A percentile compares a stretch with the other conserved stretches of the same genome.
Evolutionary conservation across 2,113 vertebrate species (phyloP).

Genomic region (Vimba vimba): DNA sequence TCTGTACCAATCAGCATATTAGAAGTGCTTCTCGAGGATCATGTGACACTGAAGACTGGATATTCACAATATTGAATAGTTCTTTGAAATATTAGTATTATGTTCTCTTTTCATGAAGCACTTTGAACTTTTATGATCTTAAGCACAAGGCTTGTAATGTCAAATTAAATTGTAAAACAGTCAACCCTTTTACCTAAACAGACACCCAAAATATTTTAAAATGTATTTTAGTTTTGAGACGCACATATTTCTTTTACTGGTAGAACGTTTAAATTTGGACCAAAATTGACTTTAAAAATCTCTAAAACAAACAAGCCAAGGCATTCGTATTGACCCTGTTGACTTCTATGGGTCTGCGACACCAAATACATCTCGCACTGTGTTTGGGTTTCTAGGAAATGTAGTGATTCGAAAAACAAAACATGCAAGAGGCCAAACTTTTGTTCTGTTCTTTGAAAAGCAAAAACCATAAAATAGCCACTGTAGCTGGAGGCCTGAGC

Average conservation of each 20-base stretch:
- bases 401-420: constrained; percentile 25
- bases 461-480: constrained; percentile 24
- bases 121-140: too few relatives aligned
- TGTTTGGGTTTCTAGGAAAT: constrained; percentile 29
- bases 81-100: too few relatives aligned
- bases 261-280: background rate
- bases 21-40: too few relatives aligned
- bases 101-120: too few relatives aligned
- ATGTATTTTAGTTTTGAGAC: background rate
- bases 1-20: too few relatives aligned
- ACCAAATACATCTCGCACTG: background rate
- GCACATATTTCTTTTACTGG: background rate
- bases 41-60: too few relatives aligned
- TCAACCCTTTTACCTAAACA: background rate
- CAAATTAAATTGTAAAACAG: too few relatives aligned
- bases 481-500: constrained; percentile 26
- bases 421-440: constrained; percentile 38
- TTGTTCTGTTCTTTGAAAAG: constrained; percentile 3
- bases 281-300: background rate
- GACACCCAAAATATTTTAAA: background rate
- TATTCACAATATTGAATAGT: too few relatives aligned
- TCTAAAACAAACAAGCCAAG: background rate
- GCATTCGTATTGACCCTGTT: background rate
- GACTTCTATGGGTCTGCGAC: background rate
- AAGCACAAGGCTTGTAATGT: too few relatives aligned